Evolutionary conservation across 2,113 vertebrate genomes (phyloP).

Genomic region (Taurulus bubalis): DNA sequence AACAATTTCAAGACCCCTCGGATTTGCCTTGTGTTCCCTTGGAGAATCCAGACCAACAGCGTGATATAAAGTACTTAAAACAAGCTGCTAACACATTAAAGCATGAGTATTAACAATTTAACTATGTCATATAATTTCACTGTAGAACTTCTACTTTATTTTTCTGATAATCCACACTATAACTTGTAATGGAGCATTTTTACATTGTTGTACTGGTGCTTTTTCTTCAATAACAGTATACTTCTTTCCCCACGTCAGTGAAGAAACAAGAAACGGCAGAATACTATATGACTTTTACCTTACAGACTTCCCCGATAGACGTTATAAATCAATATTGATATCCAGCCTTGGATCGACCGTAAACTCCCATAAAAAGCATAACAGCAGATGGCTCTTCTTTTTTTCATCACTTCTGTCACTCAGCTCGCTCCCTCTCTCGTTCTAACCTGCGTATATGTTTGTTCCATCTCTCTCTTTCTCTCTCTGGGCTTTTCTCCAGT

Average conservation of each 20-base stretch:
- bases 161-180: neutral
- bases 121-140: neutral
- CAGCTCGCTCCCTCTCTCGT: constrained; percentile 22
- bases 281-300: neutral
- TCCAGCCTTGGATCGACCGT: constrained; percentile 36
- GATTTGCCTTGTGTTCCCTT: no score
- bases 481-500: constrained; percentile 77
- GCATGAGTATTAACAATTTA: neutral
- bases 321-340: constrained; percentile 38
- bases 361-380: constrained; percentile 36
- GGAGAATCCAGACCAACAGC: no score
- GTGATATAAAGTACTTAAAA: neutral
- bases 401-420: constrained; percentile 32
- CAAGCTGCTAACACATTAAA: neutral
- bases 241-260: neutral
- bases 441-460: constrained; percentile 21
- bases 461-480: constrained; percentile 2
- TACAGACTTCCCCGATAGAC: neutral
- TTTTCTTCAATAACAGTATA: neutral
- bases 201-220: no score
- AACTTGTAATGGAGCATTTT: no score
- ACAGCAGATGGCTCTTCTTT: constrained; percentile 53
- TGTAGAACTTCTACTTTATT: neutral
- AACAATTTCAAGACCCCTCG: neutral
- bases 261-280: neutral